phyloP scores from a whole-genome alignment of 2,113 vertebrate genomes.

The Chloroceryle aenea region DNA sequence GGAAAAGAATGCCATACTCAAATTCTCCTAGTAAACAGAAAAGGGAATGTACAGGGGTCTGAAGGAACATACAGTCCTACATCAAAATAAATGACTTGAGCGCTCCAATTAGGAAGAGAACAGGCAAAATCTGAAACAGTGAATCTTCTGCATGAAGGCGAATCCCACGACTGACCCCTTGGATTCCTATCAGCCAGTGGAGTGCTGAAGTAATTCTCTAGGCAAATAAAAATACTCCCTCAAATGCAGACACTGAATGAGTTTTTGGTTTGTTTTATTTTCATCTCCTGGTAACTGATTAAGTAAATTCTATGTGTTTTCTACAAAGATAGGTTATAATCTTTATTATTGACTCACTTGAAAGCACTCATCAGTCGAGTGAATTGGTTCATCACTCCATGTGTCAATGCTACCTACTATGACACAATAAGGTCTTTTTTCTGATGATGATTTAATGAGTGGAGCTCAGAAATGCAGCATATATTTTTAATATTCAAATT shows the following conservation, averaged over 20 bases:
- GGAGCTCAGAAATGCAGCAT: background rate
- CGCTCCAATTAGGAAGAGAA: background rate
- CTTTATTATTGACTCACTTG: background rate
- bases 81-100: background rate
- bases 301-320: background rate
- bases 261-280: background rate
- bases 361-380: background rate
- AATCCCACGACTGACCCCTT: background rate
- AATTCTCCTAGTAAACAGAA: background rate
- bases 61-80: background rate
- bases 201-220: background rate
- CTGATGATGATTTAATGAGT: background rate
- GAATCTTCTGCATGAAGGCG: background rate
- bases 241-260: background rate
- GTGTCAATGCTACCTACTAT: background rate
- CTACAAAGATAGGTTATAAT: background rate
- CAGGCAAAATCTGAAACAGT: background rate
- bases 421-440: background rate
- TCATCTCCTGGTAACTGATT: background rate
- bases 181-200: background rate
- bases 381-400: background rate
- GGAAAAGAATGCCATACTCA: background rate
- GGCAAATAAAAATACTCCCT: background rate
- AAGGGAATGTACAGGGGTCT: background rate
- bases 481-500: constrained; percentile 25